These are phyloP conservation scores for Crypturellus undulatus DNA, from an alignment of 2,113 vertebrate genomes.

Conservation along the genomic window DNA sequence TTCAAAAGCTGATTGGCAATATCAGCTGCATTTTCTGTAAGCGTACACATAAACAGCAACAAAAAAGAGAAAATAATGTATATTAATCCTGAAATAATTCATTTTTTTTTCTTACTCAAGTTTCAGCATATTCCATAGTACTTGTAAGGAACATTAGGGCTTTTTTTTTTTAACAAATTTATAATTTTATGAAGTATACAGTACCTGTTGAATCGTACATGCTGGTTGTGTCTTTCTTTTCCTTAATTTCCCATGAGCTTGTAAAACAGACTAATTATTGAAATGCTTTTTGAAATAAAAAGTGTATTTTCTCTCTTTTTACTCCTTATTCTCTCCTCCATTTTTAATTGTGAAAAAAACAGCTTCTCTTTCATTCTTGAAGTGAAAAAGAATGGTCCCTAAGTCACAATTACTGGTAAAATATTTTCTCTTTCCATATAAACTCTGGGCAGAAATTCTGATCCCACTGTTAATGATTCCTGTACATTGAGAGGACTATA, in stretches of 20 bases:
- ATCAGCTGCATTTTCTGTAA: slow-evolving; percentile 87
- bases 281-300: not conserved
- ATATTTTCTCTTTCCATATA: not conserved
- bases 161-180: not conserved
- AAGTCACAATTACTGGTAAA: not conserved
- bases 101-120: not conserved
- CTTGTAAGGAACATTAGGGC: not conserved
- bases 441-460: not conserved
- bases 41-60: not conserved
- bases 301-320: not conserved
- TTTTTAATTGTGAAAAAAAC: not conserved
- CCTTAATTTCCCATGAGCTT: not conserved
- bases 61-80: not conserved
- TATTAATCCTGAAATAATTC: not conserved
- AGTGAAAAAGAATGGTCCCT: not conserved
- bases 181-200: not conserved
- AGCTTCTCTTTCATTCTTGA: not conserved
- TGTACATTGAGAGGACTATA: not conserved
- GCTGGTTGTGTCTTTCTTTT: not conserved
- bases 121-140: not conserved
- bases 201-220: not conserved
- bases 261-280: not conserved
- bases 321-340: not conserved
- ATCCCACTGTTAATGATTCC: not conserved
- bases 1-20: slow-evolving; percentile 87